phyloP scores from a whole-genome alignment of 1,140 invertebrate species.

The Lepidurus arcticus region DNA sequence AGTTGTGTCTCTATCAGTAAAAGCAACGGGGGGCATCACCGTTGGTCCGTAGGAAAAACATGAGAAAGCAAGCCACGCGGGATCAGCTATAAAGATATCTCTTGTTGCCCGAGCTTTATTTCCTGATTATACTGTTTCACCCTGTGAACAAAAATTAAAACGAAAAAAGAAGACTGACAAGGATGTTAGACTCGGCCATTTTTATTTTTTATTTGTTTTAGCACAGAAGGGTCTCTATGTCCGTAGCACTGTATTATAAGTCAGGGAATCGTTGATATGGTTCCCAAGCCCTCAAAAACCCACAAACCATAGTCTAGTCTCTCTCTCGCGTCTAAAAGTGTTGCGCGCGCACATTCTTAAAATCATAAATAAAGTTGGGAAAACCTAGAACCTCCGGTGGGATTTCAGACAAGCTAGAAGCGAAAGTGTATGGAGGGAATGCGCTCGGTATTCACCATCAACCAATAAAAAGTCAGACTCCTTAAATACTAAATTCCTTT shows the following conservation, averaged over 20 bases:
- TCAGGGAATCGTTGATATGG: background rate
- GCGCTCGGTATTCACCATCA: too few species aligned
- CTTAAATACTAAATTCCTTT: too few species aligned
- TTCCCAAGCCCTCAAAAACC: background rate
- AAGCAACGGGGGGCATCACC: background rate
- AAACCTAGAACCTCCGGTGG: too few species aligned
- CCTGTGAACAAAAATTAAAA: background rate
- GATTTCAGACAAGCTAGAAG: too few species aligned
- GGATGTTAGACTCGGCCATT: background rate
- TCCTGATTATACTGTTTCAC: slow-evolving; percentile 11
- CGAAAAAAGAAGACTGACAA: background rate
- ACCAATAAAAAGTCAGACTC: too few species aligned
- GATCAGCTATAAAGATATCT: slow-evolving; percentile 22
- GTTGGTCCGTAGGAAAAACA: background rate
- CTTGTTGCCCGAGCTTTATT: background rate
- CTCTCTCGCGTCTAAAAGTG: background rate
- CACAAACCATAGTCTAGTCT: background rate
- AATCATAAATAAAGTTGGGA: too few species aligned
- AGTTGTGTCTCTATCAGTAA: slow-evolving; percentile 22
- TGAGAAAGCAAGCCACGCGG: background rate
- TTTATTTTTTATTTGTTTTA: background rate
- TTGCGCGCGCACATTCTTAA: too few species aligned
- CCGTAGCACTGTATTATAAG: background rate
- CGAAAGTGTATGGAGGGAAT: too few species aligned
- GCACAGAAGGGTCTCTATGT: background rate